Conservation (phyloP, 2,797 vertebrate genomes). For the Acanthis flammea region DNA sequence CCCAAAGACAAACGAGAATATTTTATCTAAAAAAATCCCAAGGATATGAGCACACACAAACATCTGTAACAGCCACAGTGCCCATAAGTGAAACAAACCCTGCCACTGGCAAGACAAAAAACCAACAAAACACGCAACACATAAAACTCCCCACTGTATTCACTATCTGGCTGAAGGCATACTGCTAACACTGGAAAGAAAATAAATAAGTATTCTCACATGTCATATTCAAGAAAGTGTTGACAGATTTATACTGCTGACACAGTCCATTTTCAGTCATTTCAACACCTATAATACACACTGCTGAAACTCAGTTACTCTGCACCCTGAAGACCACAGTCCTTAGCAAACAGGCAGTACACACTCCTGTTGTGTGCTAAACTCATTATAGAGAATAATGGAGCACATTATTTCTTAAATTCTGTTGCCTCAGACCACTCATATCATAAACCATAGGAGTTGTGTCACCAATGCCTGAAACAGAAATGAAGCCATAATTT, state of each 20-base stretch:
- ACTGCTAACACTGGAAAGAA: conserved; percentile 20
- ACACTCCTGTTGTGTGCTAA: neutral
- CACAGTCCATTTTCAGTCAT: conserved; percentile 34
- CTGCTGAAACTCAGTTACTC: conserved; percentile 13
- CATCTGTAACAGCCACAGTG: neutral
- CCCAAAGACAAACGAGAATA: neutral
- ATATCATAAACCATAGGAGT: neutral
- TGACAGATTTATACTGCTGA: conserved; percentile 32
- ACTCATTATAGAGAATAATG: neutral
- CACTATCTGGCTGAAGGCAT: neutral
- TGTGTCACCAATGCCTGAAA: neutral
- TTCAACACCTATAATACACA: conserved; percentile 21
- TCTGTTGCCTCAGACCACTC: neutral
- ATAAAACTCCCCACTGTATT: neutral
- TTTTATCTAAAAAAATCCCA: neutral
- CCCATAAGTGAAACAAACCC: neutral
- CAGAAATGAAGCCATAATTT: neutral
- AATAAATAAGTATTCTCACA: conserved; percentile 5
- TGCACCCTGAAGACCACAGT: neutral
- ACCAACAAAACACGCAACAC: accelerated
- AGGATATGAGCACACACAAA: neutral
- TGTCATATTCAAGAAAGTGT: conserved; percentile 24
- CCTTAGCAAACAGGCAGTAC: neutral
- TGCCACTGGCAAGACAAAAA: neutral
- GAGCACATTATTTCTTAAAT: neutral